Percentiles rank a stretch among this genome's conserved stretches.
Conservation (phyloP, 2,888 invertebrate genomes). For the Oxyscelio sp. region DNA sequence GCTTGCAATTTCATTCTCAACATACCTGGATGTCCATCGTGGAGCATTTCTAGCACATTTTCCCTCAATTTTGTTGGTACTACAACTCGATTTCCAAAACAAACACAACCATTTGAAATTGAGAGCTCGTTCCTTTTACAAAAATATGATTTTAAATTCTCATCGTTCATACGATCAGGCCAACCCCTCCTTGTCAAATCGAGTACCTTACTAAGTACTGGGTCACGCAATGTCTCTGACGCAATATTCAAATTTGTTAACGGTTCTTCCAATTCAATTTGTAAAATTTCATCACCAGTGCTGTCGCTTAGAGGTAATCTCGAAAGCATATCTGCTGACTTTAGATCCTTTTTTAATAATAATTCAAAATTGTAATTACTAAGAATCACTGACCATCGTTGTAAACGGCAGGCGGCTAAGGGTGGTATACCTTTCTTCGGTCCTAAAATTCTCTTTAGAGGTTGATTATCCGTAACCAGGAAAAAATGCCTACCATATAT, state of each 20-base stretch:
- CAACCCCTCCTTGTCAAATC: slow-evolving; percentile 62
- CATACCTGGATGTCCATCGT: slow-evolving; percentile 77
- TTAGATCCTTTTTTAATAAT: slow-evolving; percentile 4
- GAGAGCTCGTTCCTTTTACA: background rate
- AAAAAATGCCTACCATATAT: slow-evolving; percentile 72
- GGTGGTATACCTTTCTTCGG: slow-evolving; percentile 73
- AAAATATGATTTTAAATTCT: slow-evolving; percentile 23
- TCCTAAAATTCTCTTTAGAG: slow-evolving; percentile 75
- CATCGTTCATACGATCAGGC: slow-evolving; percentile 29
- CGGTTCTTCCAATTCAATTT: background rate
- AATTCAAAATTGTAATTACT: slow-evolving; percentile 70
- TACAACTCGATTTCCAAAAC: slow-evolving; percentile 35
- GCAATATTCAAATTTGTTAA: slow-evolving; percentile 19
- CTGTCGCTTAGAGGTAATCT: slow-evolving; percentile 18
- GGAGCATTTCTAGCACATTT: slow-evolving; percentile 40
- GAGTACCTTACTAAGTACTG: slow-evolving; percentile 44
- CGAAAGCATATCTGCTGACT: slow-evolving; percentile 64
- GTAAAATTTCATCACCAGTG: slow-evolving; percentile 17
- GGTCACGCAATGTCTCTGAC: slow-evolving; percentile 9
- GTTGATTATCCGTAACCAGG: slow-evolving; percentile 57
- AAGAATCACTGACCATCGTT: slow-evolving; percentile 75
- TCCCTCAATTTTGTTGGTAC: slow-evolving; percentile 33
- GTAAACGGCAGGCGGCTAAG: slow-evolving; percentile 72
- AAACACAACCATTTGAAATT: slow-evolving; percentile 10
- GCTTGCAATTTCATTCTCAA: slow-evolving; percentile 80